Evolutionary conservation across 2,113 vertebrate genomes (phyloP).

Genomic region (Potamarius usumacintae): DNA sequence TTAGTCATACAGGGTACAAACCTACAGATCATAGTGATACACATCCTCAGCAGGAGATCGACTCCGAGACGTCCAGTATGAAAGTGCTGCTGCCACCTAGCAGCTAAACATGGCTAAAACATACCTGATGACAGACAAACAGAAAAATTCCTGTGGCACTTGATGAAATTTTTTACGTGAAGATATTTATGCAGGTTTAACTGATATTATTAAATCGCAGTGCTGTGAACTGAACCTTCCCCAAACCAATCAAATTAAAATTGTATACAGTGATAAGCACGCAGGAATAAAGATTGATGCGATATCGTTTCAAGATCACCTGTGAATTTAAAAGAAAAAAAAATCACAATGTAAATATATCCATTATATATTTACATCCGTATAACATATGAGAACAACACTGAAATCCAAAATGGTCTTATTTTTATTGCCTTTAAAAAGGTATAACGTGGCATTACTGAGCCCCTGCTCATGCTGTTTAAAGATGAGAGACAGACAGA

Average conservation of each 20-base stretch:
- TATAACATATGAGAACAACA: constrained; percentile 11
- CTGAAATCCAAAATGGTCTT: constrained; percentile 18
- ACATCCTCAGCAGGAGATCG: background rate
- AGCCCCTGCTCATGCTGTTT: background rate
- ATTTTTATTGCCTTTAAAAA: constrained; percentile 42
- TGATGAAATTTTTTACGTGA: background rate
- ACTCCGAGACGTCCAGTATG: background rate
- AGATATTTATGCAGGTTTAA: background rate
- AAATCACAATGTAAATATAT: background rate
- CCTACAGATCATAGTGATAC: background rate
- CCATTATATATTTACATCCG: constrained; percentile 10
- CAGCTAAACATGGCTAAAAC: background rate
- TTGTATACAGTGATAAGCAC: background rate
- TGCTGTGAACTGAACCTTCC: background rate
- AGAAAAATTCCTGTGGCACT: background rate
- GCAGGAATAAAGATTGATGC: background rate
- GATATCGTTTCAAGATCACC: background rate
- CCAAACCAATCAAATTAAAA: background rate
- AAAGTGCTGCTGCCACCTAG: background rate
- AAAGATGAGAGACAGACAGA: background rate
- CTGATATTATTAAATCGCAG: background rate
- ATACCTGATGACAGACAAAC: background rate
- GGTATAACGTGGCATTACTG: background rate
- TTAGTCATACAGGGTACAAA: constrained; percentile 7
- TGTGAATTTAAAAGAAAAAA: background rate